Conservation (phyloP, 2,888 invertebrate genomes). For the Rhagophthalmus giganteus region DNA sequence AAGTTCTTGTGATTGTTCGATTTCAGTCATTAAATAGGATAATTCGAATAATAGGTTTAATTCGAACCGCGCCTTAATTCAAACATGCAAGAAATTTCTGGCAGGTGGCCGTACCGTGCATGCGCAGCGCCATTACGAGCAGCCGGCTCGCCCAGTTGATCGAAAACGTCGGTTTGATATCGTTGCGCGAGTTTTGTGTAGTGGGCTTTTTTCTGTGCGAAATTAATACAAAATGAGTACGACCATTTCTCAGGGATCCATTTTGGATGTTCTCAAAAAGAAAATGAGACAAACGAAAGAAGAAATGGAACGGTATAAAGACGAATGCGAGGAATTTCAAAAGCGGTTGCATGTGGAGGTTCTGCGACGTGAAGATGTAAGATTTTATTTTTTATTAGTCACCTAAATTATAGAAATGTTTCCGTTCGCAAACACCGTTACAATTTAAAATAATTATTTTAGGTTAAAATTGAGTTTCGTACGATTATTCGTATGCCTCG, state of each 20-base stretch:
- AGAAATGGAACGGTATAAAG: conserved; percentile 98
- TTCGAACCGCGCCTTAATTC: conserved; percentile 30
- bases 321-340: conserved; percentile 95
- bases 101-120: conserved; percentile 46
- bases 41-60: no score
- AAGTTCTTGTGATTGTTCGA: no score
- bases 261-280: conserved; percentile 97
- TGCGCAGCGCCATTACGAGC: conserved; percentile 50
- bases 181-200: conserved; percentile 33
- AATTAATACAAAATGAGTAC: conserved; percentile 68
- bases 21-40: no score
- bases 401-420: conserved; percentile 4
- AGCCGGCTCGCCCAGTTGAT: conserved; percentile 55
- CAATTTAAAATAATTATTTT: not conserved
- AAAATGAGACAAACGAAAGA: conserved; percentile 99
- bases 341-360: conserved; percentile 94
- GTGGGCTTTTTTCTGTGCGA: conserved; percentile 23
- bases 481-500: conserved; percentile 5
- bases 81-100: conserved; percentile 37
- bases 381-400: conserved; percentile 49
- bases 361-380: conserved; percentile 98
- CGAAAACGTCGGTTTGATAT: conserved; percentile 36
- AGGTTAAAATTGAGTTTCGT: not conserved
- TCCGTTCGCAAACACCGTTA: not conserved
- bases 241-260: conserved; percentile 88